These are phyloP conservation scores for Esox niger DNA, from an alignment of 2,113 vertebrate species.

Conservation along the genomic window DNA sequence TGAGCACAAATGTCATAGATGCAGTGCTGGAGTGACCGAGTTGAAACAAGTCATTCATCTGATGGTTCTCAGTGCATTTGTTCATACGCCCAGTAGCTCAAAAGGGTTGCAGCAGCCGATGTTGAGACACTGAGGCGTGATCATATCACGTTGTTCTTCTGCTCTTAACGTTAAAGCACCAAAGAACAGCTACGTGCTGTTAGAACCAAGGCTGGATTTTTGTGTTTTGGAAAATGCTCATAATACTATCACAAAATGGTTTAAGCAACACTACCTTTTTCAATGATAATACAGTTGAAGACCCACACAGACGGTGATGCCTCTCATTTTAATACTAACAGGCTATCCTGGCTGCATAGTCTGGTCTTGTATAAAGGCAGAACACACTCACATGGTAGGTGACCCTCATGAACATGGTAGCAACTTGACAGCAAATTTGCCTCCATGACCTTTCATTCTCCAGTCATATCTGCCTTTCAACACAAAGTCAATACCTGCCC, in stretches of 20 bases:
- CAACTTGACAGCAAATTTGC: conserved; percentile 30
- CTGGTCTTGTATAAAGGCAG: conserved; percentile 19
- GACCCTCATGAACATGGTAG: conserved; percentile 15
- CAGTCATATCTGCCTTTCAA: conserved; percentile 40
- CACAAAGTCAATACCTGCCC: conserved; percentile 31
- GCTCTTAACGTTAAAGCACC: background rate
- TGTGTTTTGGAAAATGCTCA: background rate
- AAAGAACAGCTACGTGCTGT: background rate
- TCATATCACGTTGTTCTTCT: background rate
- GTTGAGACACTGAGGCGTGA: background rate
- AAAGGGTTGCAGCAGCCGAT: background rate
- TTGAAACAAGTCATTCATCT: too few species aligned
- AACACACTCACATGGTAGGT: conserved; percentile 22
- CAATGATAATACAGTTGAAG: background rate
- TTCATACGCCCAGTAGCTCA: too few species aligned
- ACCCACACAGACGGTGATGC: conserved; percentile 18
- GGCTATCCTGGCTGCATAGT: conserved; percentile 44
- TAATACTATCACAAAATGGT: background rate
- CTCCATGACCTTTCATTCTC: conserved; percentile 48
- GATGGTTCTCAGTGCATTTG: too few species aligned
- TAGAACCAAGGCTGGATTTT: background rate
- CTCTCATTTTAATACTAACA: conserved; percentile 27
- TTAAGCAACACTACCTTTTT: background rate
- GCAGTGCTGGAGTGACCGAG: too few species aligned
- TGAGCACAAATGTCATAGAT: too few species aligned